Base-by-base conservation (phyloP, 2,797 vertebrate species). In the Acanthurus leucopareius region DNA sequence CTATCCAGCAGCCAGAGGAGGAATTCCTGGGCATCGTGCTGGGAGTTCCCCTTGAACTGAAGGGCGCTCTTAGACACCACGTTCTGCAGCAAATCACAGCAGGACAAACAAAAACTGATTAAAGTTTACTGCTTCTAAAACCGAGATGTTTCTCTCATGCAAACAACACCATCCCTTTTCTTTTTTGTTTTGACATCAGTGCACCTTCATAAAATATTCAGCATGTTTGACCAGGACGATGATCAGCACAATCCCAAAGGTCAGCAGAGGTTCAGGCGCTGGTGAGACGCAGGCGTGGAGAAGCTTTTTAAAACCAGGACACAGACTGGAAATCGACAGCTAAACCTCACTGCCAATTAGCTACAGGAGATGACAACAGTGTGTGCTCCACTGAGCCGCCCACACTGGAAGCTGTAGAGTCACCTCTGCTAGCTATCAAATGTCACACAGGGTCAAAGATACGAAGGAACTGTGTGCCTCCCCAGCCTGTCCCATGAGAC, bases 21-120 rank as follows among this genome's bases (percentile, higher is more conserved):
- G 88, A 99, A 99, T 86, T 99, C 98, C 93, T 99, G 98, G 0
- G 98, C 98, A 0, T 99, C 98, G 0, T 99, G 98, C 90, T 99
- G 98, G 25, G 98, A 97, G 17, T 96, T 99, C 7, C 98, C 98
- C 0, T 96, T 95, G 91, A 99, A 99, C 90, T 99, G 98, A 83
- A 99, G 95, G 7, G 98, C 98, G 0, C 98, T 99, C 92, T 96
- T 98, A 1, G 98, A 97, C 84, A 99, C 98, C 5, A 97, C 96
- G 53, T 97, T 98, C 98, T 99, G 84, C 70, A 66, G 62, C n/a
- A 82, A 11, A 68, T 1, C 47, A 42, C 7, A 57, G 16, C 38
- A 19, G 25, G 61, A 75, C 40, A 70, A 77, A 73, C 10, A 66
- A 16, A 61, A 9, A 0, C 22, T 0, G 15, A 20, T 60, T 78